A percentile compares a stretch with the other conserved stretches of the same genome.
Conservation (phyloP, 1,140 invertebrate species). For the Gryon sp. region DNA sequence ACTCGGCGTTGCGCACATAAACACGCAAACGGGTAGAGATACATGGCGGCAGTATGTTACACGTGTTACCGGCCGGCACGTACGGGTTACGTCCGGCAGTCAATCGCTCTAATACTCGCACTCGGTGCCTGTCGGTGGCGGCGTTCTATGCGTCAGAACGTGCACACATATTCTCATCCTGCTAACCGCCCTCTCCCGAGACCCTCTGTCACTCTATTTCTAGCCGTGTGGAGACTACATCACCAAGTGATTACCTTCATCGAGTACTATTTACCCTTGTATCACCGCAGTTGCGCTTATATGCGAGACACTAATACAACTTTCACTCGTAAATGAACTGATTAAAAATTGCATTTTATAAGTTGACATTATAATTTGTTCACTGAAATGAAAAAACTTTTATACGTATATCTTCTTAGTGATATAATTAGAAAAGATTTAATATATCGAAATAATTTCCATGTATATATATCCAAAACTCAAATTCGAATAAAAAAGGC, state of each 20-base stretch:
- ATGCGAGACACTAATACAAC: conserved; percentile 7
- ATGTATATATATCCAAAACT: too few relatives aligned
- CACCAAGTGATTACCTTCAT: conserved; percentile 77
- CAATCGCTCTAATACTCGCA: conserved; percentile 79
- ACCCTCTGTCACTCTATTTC: conserved; percentile 58
- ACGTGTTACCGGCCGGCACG: conserved; percentile 78
- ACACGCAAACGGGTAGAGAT: conserved; percentile 73
- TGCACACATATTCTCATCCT: conserved; percentile 45
- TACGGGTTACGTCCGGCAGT: conserved; percentile 78
- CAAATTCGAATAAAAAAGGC: too few relatives aligned
- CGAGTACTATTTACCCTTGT: conserved; percentile 63
- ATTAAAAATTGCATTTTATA: too few relatives aligned
- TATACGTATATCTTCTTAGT: too few relatives aligned
- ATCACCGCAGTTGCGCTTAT: conserved; percentile 33
- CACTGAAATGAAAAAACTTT: too few relatives aligned
- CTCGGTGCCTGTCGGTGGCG: conserved; percentile 54
- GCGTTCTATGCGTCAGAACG: conserved; percentile 65
- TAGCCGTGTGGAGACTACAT: conserved; percentile 73
- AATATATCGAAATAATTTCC: too few relatives aligned
- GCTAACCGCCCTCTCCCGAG: conserved; percentile 19
- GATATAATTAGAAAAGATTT: too few relatives aligned
- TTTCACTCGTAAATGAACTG: conserved; percentile 12
- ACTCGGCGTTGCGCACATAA: conserved; percentile 69
- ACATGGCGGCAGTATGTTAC: conserved; percentile 78
- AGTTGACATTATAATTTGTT: too few relatives aligned